These are phyloP conservation scores for Trissonchulus sp. DNA, from an alignment of 2,888 invertebrate species.

Conservation along the genomic window DNA sequence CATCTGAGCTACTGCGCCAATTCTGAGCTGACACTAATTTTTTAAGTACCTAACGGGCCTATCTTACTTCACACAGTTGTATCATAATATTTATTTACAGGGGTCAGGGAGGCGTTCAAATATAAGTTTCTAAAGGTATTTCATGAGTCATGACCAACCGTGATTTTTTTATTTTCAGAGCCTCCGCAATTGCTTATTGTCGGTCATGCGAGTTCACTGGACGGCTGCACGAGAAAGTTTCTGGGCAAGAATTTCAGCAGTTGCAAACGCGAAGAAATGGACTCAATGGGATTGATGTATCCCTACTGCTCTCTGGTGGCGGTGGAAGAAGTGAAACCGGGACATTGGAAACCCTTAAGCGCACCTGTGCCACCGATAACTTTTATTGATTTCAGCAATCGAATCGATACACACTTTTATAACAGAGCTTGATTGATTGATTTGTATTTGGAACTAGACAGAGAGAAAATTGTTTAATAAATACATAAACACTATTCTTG, in stretches of 20 bases:
- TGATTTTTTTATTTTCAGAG: constrained; percentile 43
- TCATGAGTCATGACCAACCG: too few species aligned
- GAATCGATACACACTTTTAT: constrained; percentile 11
- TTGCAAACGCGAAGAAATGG: constrained; percentile 27
- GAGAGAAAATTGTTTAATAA: too few species aligned
- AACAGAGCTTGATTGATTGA: too few species aligned
- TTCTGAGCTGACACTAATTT: too few species aligned
- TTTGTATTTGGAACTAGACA: too few species aligned
- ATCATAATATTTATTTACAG: too few species aligned
- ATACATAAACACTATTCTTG: too few species aligned
- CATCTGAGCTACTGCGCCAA: too few species aligned
- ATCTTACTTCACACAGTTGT: too few species aligned
- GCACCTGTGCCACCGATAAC: not conserved
- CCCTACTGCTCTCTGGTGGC: constrained; percentile 35
- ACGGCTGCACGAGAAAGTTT: constrained; percentile 70
- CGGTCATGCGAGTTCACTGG: constrained; percentile 81
- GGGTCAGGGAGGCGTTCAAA: too few species aligned
- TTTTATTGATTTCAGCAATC: constrained; percentile 23
- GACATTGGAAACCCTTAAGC: not conserved
- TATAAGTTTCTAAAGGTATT: too few species aligned
- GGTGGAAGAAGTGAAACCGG: constrained; percentile 28
- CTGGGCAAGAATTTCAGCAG: constrained; percentile 56
- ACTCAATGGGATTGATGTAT: constrained; percentile 32
- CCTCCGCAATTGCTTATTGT: constrained; percentile 77
- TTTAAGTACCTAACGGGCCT: too few species aligned